Evolutionary conservation across 1,140 invertebrate genomes (phyloP).

Genomic region (Caenorhabditis remanei): DNA sequence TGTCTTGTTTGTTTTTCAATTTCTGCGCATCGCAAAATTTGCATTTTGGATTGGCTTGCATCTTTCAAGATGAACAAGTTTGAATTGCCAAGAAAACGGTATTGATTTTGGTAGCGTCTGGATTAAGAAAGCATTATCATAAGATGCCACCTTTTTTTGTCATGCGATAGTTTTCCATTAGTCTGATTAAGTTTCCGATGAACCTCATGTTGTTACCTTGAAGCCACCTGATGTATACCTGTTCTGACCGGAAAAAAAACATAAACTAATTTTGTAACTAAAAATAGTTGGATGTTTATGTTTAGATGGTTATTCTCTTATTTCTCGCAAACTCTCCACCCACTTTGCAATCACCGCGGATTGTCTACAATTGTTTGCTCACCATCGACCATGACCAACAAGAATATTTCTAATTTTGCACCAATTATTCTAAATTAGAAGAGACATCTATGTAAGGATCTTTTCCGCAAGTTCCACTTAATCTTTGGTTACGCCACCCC

Average conservation of each 20-base stretch:
- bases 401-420: neutral
- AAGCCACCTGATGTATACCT: no score
- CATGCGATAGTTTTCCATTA: no score
- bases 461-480: neutral
- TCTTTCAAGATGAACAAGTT: neutral
- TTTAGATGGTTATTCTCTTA: constrained; percentile 5
- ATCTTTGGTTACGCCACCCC: neutral
- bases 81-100: neutral
- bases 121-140: no score
- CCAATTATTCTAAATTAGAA: neutral
- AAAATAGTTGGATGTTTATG: constrained; percentile 33
- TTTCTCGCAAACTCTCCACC: neutral
- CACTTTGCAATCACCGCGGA: neutral
- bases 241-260: no score
- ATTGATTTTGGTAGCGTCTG: no score
- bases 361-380: neutral
- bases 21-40: neutral
- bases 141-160: no score
- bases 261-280: neutral
- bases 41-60: constrained; percentile 20
- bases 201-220: neutral
- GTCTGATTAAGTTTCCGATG: no score
- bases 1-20: constrained; percentile 47
- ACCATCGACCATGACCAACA: neutral
- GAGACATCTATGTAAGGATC: neutral